Conservation (phyloP, 2,888 invertebrate genomes). For the Harpalus rufipes region DNA sequence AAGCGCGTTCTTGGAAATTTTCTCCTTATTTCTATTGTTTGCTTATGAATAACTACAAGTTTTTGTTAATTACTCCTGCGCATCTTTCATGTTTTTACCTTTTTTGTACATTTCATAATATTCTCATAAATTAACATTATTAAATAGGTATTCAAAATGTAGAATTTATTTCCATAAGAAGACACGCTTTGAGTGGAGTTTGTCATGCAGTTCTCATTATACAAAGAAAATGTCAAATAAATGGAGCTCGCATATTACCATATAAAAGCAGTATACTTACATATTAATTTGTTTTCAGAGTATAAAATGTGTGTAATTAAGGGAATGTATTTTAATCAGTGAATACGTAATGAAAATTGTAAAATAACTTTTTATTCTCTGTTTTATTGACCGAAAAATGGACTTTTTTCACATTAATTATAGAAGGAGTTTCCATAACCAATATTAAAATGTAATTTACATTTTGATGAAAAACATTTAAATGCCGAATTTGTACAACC, state of each 20-base stretch:
- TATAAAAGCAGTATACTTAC: constrained; percentile 47
- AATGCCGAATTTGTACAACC: background rate
- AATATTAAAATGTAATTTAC: background rate
- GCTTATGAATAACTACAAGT: background rate
- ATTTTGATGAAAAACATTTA: constrained; percentile 9
- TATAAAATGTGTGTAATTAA: constrained; percentile 56
- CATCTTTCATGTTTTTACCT: background rate
- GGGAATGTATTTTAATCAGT: constrained; percentile 56
- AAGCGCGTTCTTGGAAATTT: background rate
- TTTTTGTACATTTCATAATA: constrained; percentile 4
- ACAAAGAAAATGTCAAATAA: constrained; percentile 52
- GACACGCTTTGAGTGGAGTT: constrained; percentile 39
- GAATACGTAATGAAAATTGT: constrained; percentile 54
- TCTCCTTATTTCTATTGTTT: background rate
- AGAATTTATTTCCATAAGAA: constrained; percentile 19
- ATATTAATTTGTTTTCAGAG: constrained; percentile 60
- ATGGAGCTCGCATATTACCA: constrained; percentile 25
- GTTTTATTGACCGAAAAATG: background rate
- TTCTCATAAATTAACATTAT: constrained; percentile 22
- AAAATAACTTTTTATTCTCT: constrained; percentile 20
- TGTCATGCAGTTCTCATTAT: constrained; percentile 33
- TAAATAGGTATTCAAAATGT: background rate
- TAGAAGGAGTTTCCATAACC: background rate
- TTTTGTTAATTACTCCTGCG: constrained; percentile 3
- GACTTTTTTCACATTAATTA: constrained; percentile 25